Percentiles rank a stretch among this genome's conserved stretches.
Evolutionary conservation across 2,888 invertebrate genomes (phyloP).

Genomic region (Campoplex capitator): DNA sequence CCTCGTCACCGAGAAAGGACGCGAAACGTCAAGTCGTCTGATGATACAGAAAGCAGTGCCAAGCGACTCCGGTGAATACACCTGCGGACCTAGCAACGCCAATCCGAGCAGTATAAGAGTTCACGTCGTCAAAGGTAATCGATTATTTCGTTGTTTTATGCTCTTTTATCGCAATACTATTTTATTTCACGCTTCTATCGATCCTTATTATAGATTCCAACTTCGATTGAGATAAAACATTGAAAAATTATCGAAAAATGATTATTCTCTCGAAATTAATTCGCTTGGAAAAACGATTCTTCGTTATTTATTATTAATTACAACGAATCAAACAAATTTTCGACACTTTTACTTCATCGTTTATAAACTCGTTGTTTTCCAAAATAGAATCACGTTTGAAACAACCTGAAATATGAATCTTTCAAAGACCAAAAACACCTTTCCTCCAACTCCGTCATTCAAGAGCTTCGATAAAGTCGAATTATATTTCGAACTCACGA

Average conservation of each 20-base stretch:
- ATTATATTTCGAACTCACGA: neutral
- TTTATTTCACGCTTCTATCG: neutral
- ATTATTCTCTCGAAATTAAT: too few species aligned
- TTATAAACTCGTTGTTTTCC: neutral
- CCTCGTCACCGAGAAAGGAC: slow-evolving; percentile 85
- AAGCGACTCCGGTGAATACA: slow-evolving; percentile 84
- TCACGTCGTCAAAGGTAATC: slow-evolving; percentile 93
- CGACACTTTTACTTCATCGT: neutral
- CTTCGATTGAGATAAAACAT: neutral
- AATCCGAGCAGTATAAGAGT: slow-evolving; percentile 93
- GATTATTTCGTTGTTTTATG: neutral
- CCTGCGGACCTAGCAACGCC: slow-evolving; percentile 85
- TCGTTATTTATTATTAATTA: neutral
- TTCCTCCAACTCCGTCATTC: neutral
- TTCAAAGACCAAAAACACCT: neutral
- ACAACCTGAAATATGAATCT: neutral
- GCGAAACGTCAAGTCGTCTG: slow-evolving; percentile 85
- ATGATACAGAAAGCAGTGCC: slow-evolving; percentile 85
- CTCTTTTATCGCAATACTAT: neutral
- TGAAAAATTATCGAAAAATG: neutral
- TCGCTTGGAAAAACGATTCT: neutral
- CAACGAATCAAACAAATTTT: neutral
- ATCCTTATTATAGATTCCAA: neutral
- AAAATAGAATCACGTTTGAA: too few species aligned
- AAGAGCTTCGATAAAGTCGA: neutral